Evolutionary conservation across 2,888 invertebrate genomes (phyloP), one percentile per base, ranked within the genome.

Genomic region (Homarus gammarus): DNA sequence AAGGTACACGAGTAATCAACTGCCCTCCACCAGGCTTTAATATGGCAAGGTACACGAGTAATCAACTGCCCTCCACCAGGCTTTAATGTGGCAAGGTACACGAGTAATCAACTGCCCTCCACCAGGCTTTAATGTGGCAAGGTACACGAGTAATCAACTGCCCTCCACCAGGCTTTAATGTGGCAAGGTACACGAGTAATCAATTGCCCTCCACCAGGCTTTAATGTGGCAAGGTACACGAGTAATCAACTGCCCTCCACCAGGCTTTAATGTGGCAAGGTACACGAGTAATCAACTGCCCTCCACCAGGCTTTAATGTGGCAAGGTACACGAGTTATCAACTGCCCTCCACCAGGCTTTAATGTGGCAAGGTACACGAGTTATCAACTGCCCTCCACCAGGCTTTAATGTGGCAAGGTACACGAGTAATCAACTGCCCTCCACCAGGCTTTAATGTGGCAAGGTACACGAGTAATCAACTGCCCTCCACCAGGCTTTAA

Each of bases 331-430:
- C 79, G 79, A 79, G 79, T 79, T 56, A 79, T 79, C 61, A 56
- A 79, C 36, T 36, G 33, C 22, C n/a, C 8, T 49, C 36, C 18
- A 27, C 1, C 56, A 79, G 75, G 56, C 79, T 36, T 33, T 79
- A 79, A 61, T 79, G 79, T 79, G 79, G 61, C 56, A 31, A 36
- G 33, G 61, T 79, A 56, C 79, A 79, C 79, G 79, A 79, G 79
- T 79, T 56, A 79, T 79, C 61, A 56, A 79, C 36, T 36, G 33
- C 22, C n/a, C 8, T 49, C 36, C 18, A 27, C 1, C 56, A 79
- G 75, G 56, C 79, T 36, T 33, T 79, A 79, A 61, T 79, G 79
- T 79, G 79, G 61, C 56, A 31, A 36, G 33, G 61, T 79, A 56
- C 79, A 79, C 79, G 79, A 79, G 79, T 79, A 56, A 79, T 79